Base-by-base conservation (phyloP, 2,888 invertebrate genomes). In the Augiades crinisus region DNA sequence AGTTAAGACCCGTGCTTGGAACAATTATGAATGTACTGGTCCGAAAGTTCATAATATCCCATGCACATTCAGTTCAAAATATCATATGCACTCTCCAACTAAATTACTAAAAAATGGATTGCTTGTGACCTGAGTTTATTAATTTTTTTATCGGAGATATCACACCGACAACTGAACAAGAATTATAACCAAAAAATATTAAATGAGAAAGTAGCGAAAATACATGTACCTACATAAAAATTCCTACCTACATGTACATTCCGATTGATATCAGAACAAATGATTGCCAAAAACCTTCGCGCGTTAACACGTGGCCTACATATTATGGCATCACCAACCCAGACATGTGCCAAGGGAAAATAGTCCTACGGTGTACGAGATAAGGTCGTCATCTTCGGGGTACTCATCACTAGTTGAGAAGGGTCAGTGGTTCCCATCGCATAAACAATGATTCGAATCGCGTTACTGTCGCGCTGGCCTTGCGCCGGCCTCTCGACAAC, bases 361-460 rank as follows among this genome's bases (percentile, higher is more conserved):
- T 17, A 5, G n/a, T n/a, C 24, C 19, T 41, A 24, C 6, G 12
- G 12, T 13, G 0, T 12, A 0, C 1, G 21, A 1, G 4, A 46
- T 49, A 52, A 5, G 31, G 45, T 52, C 46, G 6, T 10, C 34
- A 38, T 17, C 14, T 4, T n/a, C 6, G 3, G 2, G 12, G 12
- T 12, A 30, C 8, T n/a, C 7, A 13, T 7, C 17, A 27, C 51
- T 54, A 52, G 47, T 44, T 21, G 51, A 50, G 43, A 50, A 46
- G 57, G 59, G 52, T 54, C 54, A 52, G 43, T 50, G 37, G 56
- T 63, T 66, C 66, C 54, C 65, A 64, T 56, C 58, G 8, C 64
- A 64, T 68, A 68, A 68, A 68, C 63, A 62, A 66, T 56, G 58
- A 65, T 68, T 55, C 63, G 64, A 58, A 22, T 52, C 60, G 50